Conservation (phyloP, 1,140 invertebrate genomes). For the Popillia japonica region DNA sequence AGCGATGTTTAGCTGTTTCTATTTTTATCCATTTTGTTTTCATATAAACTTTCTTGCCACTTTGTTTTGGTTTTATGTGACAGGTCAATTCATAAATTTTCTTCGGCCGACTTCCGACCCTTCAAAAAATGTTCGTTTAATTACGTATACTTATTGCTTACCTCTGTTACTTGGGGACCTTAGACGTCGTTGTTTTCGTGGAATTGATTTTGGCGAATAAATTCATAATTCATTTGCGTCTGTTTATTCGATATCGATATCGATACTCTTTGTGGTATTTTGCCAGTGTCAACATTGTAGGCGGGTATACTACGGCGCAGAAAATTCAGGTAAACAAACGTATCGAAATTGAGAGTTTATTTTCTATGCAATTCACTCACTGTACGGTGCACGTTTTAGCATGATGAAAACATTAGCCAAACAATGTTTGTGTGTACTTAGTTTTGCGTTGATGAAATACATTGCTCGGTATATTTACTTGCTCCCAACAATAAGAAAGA, state of each 20-base stretch:
- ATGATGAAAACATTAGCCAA: too few relatives aligned
- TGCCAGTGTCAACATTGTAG: background rate
- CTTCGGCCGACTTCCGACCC: background rate
- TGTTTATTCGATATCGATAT: slow-evolving; percentile 17
- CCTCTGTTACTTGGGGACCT: background rate
- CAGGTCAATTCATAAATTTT: background rate
- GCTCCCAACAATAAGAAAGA: too few relatives aligned
- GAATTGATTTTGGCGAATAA: background rate
- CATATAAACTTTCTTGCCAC: too few relatives aligned
- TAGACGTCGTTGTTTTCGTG: background rate
- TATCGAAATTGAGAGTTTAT: background rate
- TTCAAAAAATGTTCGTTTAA: background rate
- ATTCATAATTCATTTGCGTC: slow-evolving; percentile 4
- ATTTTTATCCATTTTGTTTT: too few relatives aligned
- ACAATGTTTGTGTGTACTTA: too few relatives aligned
- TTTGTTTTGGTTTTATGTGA: background rate
- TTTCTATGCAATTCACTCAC: background rate
- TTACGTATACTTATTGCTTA: background rate
- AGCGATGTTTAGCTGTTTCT: too few relatives aligned
- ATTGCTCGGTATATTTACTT: too few relatives aligned
- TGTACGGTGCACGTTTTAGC: too few relatives aligned
- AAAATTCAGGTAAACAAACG: slow-evolving; percentile 17
- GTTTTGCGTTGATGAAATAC: too few relatives aligned
- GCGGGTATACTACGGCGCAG: background rate
- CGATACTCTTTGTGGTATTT: background rate